These are phyloP conservation scores for Atherinosoma microstoma DNA, from an alignment of 2,797 vertebrate species.

Conservation along the genomic window DNA sequence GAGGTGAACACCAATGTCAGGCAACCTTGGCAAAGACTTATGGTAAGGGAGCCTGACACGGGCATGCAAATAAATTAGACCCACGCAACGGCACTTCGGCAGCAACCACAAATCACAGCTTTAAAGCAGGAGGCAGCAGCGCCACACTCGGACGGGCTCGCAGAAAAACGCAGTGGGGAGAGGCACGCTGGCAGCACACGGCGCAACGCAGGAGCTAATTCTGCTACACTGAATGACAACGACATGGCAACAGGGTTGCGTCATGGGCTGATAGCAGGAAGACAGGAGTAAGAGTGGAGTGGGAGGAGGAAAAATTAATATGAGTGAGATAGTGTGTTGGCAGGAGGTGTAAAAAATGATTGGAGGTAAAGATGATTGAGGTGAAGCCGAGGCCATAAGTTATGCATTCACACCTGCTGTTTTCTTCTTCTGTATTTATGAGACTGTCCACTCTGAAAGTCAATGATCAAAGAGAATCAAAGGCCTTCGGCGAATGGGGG, in stretches of 20 bases:
- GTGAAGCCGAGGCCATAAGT: slow-evolving; percentile 59
- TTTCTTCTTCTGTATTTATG: slow-evolving; percentile 71
- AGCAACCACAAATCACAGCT: slow-evolving; percentile 53
- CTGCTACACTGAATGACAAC: slow-evolving; percentile 72
- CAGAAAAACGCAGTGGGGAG: slow-evolving; percentile 5
- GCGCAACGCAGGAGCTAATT: slow-evolving; percentile 67
- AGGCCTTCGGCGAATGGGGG: slow-evolving; percentile 55
- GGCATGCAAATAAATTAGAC: slow-evolving; percentile 70
- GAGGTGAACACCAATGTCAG: slow-evolving; percentile 77
- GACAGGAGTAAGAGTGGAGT: slow-evolving; percentile 27
- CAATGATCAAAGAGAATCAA: slow-evolving; percentile 75
- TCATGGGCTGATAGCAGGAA: slow-evolving; percentile 68
- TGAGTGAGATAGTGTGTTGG: slow-evolving; percentile 35
- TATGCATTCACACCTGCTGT: slow-evolving; percentile 75
- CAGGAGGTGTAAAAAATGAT: slow-evolving; percentile 45
- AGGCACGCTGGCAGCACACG: neutral
- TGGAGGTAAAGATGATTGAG: slow-evolving; percentile 61
- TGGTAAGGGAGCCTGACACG: slow-evolving; percentile 44
- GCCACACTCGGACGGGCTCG: slow-evolving; percentile 7
- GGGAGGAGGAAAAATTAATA: slow-evolving; percentile 24
- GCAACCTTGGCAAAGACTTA: slow-evolving; percentile 73
- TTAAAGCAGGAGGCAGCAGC: slow-evolving; percentile 32
- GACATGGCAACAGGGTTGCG: slow-evolving; percentile 79
- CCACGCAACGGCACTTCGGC: slow-evolving; percentile 34
- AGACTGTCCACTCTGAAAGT: slow-evolving; percentile 70